Percentiles rank a stretch among this genome's conserved stretches.
Evolutionary conservation across 2,888 invertebrate genomes (phyloP).

Genomic region (Pristionchus arcanus): DNA sequence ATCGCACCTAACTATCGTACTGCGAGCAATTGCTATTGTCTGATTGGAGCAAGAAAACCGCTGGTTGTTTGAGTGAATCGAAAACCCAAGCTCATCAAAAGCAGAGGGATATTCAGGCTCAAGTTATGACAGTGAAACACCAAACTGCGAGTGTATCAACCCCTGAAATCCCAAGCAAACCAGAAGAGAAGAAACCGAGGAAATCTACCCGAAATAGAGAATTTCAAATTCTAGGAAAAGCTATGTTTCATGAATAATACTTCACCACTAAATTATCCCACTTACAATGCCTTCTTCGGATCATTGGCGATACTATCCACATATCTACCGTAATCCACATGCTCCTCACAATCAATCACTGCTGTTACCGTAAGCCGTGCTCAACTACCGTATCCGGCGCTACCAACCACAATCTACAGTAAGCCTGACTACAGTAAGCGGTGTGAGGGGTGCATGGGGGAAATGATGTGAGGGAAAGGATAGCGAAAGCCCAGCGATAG

Average conservation of each 20-base stretch:
- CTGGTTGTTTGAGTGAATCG: neutral
- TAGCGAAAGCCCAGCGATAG: neutral
- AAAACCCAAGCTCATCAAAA: neutral
- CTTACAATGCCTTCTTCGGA: neutral
- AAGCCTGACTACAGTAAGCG: conserved; percentile 26
- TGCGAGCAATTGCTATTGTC: conserved; percentile 18
- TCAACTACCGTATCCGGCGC: conserved; percentile 3
- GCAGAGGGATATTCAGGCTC: neutral
- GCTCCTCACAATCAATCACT: neutral
- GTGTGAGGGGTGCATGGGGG: neutral
- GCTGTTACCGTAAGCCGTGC: conserved; percentile 1
- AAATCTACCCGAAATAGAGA: neutral
- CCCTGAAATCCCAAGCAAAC: too few relatives aligned
- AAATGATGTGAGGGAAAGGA: neutral
- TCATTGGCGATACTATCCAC: neutral
- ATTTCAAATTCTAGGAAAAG: neutral
- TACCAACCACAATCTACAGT: conserved; percentile 29
- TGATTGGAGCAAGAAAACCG: neutral
- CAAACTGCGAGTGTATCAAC: neutral
- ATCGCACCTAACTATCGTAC: conserved; percentile 43
- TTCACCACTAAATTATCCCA: neutral
- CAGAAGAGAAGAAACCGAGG: too few relatives aligned
- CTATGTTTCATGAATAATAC: neutral
- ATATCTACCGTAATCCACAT: neutral
- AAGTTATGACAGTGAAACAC: neutral